These are phyloP conservation scores for Cyclopterus lumpus DNA, from an alignment of 2,797 vertebrate species.

Conservation along the genomic window DNA sequence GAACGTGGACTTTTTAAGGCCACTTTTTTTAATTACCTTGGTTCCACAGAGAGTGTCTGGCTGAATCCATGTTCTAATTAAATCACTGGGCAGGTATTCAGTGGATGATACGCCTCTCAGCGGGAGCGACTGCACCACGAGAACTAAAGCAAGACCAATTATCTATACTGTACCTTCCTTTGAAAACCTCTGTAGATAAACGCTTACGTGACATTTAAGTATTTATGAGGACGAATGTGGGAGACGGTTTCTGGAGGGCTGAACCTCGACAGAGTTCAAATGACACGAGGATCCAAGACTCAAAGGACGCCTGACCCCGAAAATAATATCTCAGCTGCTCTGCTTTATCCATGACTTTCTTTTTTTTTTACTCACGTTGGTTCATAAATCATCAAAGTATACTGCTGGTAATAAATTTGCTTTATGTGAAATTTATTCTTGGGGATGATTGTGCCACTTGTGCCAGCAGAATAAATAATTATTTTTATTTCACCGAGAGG, in stretches of 20 bases:
- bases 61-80: conserved; percentile 58
- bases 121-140: conserved; percentile 18
- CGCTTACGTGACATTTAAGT: conserved; percentile 43
- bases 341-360: rapidly evolving
- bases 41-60: conserved; percentile 45
- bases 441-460: conserved; percentile 20
- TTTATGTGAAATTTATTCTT: conserved; percentile 34
- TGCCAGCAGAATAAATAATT: conserved; percentile 38
- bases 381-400: conserved; percentile 38
- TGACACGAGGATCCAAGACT: conserved; percentile 15
- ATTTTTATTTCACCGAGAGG: conserved; percentile 21
- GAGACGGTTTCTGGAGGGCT: conserved; percentile 5
- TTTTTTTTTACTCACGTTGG: neutral
- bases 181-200: conserved; percentile 33
- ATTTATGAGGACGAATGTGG: conserved; percentile 40
- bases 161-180: conserved; percentile 21
- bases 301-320: neutral
- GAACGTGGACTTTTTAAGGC: conserved; percentile 44
- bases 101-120: conserved; percentile 38
- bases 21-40: conserved; percentile 58
- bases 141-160: conserved; percentile 36
- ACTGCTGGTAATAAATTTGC: conserved; percentile 46
- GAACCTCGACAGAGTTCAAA: conserved; percentile 28
- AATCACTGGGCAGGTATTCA: conserved; percentile 54
- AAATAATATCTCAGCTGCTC: conserved; percentile 12